phyloP scores from a whole-genome alignment of 2,797 vertebrate species.

The Lacerta viridis region DNA sequence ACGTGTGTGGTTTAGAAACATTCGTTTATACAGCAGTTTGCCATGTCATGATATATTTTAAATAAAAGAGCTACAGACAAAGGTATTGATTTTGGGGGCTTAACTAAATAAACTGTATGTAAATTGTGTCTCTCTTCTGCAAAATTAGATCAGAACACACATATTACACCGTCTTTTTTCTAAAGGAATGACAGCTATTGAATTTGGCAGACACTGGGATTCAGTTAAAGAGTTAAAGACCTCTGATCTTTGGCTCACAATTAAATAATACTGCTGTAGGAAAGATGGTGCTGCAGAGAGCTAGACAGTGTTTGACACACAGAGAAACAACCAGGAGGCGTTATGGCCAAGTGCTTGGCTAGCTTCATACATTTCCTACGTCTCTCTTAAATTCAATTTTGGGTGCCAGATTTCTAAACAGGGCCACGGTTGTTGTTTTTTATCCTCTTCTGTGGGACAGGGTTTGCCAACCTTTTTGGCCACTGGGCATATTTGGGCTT shows the following conservation, averaged over 20 bases:
- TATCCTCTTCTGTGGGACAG: neutral
- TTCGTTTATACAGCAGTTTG: slow-evolving; percentile 95
- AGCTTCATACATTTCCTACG: neutral
- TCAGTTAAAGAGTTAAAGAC: slow-evolving; percentile 99
- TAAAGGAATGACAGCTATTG: slow-evolving; percentile 95
- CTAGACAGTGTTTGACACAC: slow-evolving; percentile 74
- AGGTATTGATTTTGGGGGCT: slow-evolving; percentile 95
- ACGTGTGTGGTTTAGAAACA: slow-evolving; percentile 90
- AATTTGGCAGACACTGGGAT: slow-evolving; percentile 98
- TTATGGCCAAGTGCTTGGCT: slow-evolving; percentile 53
- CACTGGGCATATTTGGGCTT: no score
- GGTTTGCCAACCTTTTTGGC: no score
- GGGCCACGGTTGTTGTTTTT: neutral
- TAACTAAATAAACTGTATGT: slow-evolving; percentile 99
- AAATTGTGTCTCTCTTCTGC: slow-evolving; percentile 96
- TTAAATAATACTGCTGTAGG: slow-evolving; percentile 83
- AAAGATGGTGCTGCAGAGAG: slow-evolving; percentile 77
- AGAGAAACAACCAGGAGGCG: slow-evolving; percentile 70
- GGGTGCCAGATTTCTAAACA: neutral
- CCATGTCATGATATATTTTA: slow-evolving; percentile 99
- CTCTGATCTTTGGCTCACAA: slow-evolving; percentile 91
- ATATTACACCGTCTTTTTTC: slow-evolving; percentile 92
- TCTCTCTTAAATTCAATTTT: neutral
- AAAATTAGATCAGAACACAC: slow-evolving; percentile 99
- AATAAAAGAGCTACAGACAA: slow-evolving; percentile 96